phyloP scores from a whole-genome alignment of 1,140 invertebrate genomes.

The Metopolophium dirhodum region DNA sequence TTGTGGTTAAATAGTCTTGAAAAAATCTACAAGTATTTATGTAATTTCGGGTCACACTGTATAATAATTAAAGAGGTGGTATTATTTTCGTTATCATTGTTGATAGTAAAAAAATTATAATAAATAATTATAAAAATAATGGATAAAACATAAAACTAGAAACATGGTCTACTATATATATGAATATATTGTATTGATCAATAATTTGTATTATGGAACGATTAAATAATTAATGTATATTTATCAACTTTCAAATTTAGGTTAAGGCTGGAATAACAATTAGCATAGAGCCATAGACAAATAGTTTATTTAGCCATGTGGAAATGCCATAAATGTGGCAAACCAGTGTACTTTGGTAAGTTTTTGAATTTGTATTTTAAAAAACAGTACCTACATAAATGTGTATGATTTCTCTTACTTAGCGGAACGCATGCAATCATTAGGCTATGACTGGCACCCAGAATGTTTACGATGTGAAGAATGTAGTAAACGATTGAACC shows the following conservation, averaged over 20 bases:
- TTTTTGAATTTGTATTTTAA: slow-evolving; percentile 45
- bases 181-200: background rate
- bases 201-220: background rate
- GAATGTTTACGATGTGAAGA: slow-evolving; percentile 89
- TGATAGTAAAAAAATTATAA: background rate
- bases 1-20: no score
- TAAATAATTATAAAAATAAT: background rate
- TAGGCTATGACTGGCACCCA: slow-evolving; percentile 93
- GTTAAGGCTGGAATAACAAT: no score
- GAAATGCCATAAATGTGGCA: slow-evolving; percentile 87
- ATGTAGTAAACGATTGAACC: slow-evolving; percentile 87
- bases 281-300: background rate
- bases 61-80: background rate
- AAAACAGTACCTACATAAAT: background rate
- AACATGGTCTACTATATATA: background rate
- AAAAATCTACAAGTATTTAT: no score
- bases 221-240: background rate
- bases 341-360: slow-evolving; percentile 85
- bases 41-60: no score
- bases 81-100: background rate
- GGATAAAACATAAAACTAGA: background rate
- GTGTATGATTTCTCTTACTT: slow-evolving; percentile 58
- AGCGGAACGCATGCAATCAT: slow-evolving; percentile 90
- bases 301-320: slow-evolving; percentile 68
- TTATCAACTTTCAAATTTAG: background rate